phyloP scores from a whole-genome alignment of 1,140 invertebrate species.

The Pseudobourletiella spinata region DNA sequence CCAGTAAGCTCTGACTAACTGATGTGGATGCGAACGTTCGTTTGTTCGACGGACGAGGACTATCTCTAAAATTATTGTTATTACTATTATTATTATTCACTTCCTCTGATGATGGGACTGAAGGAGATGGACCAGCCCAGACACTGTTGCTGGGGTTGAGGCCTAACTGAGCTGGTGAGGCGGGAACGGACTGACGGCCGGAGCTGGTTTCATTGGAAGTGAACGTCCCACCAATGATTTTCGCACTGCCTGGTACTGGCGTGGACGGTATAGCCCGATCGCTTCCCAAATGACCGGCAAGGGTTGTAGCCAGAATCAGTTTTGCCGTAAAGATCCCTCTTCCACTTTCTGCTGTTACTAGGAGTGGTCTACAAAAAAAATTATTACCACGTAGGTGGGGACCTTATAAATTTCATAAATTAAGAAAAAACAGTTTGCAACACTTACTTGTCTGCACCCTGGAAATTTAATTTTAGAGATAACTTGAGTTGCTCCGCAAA shows the following conservation, averaged over 20 bases:
- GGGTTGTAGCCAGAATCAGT: neutral
- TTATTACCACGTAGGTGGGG: neutral
- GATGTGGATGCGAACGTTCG: too few relatives aligned
- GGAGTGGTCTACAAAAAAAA: neutral
- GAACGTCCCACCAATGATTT: too few relatives aligned
- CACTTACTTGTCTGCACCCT: constrained; percentile 23
- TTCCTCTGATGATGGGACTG: too few relatives aligned
- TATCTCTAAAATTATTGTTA: too few relatives aligned
- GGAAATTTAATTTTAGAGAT: constrained; percentile 16
- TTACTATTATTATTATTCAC: too few relatives aligned
- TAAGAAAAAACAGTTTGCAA: neutral
- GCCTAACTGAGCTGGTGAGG: neutral
- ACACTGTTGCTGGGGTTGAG: neutral
- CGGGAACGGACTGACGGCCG: neutral
- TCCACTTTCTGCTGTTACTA: neutral
- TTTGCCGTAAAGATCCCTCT: neutral
- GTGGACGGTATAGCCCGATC: neutral
- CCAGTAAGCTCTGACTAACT: too few relatives aligned
- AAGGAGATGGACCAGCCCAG: too few relatives aligned
- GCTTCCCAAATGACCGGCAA: neutral
- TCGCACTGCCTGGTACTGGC: neutral
- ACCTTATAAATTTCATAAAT: neutral
- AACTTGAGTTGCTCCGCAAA: constrained; percentile 29
- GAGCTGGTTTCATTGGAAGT: neutral
- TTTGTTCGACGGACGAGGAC: too few relatives aligned